Evolutionary conservation across 1,140 invertebrate genomes (phyloP).

Genomic region (Nylanderia fulva): DNA sequence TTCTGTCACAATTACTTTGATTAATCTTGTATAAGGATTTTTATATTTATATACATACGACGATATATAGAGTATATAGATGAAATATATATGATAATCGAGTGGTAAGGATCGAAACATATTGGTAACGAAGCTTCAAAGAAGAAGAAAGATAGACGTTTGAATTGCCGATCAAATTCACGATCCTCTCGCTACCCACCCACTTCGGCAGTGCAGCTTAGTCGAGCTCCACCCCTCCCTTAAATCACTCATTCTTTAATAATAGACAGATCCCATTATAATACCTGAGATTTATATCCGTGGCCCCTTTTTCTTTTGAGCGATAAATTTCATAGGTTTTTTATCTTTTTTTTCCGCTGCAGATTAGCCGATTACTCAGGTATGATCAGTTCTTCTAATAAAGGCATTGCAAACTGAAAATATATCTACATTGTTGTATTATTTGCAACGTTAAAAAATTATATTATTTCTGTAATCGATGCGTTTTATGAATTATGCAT

Average conservation of each 20-base stretch:
- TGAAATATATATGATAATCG: background rate
- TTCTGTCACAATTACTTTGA: background rate
- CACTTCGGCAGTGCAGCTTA: conserved; percentile 78
- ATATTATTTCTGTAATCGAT: background rate
- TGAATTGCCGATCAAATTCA: conserved; percentile 84
- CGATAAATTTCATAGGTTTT: conserved; percentile 83
- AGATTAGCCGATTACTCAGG: conserved; percentile 77
- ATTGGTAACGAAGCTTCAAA: conserved; percentile 47
- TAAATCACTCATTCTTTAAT: conserved; percentile 87
- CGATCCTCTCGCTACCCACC: conserved; percentile 81
- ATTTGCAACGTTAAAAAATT: background rate
- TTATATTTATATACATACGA: conserved; percentile 1
- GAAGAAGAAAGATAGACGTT: conserved; percentile 52
- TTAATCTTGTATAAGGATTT: background rate
- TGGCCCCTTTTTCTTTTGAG: conserved; percentile 85
- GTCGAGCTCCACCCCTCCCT: conserved; percentile 83
- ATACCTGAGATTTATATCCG: conserved; percentile 85
- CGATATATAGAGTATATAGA: background rate
- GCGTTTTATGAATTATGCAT: background rate
- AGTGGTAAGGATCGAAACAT: conserved; percentile 44
- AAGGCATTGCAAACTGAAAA: conserved; percentile 50
- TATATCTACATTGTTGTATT: background rate
- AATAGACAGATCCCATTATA: conserved; percentile 87
- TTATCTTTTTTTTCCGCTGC: conserved; percentile 65
- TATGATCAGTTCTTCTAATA: conserved; percentile 73